Evolutionary conservation across 2,113 vertebrate genomes (phyloP).

Genomic region (Epinephelus lanceolatus): DNA sequence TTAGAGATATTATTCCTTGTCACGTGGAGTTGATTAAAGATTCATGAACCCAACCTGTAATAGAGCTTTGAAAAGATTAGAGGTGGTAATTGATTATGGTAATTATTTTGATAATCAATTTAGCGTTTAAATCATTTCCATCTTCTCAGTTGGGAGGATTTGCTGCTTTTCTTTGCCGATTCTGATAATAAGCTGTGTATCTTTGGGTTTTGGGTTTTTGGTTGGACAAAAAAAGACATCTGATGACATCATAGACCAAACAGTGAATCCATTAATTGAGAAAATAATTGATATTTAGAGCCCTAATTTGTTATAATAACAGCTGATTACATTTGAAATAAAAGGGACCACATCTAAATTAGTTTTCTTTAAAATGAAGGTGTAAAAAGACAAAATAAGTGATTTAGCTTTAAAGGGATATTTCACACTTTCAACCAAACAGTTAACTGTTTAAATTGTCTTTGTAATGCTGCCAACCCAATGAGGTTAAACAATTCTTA

Average conservation of each 20-base stretch:
- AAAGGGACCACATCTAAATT: not conserved
- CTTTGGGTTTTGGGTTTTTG: not conserved
- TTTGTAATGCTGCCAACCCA: not conserved
- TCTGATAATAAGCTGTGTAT: not conserved
- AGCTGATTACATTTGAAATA: conserved; percentile 25
- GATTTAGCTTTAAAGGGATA: not conserved
- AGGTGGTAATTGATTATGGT: not conserved
- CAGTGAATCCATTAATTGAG: not conserved
- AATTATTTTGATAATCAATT: not conserved
- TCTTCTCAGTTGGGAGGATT: not conserved
- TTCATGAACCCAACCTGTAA: not conserved
- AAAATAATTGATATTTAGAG: not conserved
- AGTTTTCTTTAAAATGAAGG: not conserved
- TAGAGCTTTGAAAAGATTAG: conserved; percentile 13
- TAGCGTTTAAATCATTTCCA: not conserved
- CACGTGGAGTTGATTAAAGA: conserved; percentile 30
- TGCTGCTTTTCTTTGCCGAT: not conserved
- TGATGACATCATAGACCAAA: not conserved
- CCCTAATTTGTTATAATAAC: conserved; percentile 24
- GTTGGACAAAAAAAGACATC: not conserved
- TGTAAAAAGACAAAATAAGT: not conserved
- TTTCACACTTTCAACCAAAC: not conserved
- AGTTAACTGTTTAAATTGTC: not conserved
- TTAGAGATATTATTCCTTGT: conserved; percentile 35
- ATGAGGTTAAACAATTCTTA: not conserved